Percentiles rank a stretch among this genome's conserved stretches.
Conservation (phyloP, 2,113 vertebrate species). For the Etheostoma spectabile region DNA sequence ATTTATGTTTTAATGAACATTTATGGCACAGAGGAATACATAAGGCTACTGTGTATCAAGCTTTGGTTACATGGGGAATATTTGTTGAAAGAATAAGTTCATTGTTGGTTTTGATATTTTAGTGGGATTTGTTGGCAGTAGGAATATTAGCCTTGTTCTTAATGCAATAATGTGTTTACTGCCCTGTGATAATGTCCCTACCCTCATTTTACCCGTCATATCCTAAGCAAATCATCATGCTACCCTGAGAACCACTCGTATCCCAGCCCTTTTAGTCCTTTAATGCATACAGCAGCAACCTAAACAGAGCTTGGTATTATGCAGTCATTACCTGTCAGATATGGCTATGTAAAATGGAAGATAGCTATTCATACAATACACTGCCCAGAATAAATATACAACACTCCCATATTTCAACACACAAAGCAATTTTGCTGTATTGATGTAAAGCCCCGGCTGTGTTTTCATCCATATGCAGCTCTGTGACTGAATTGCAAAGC, state of each 20-base stretch:
- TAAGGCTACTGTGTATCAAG: not conserved
- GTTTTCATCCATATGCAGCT: slow-evolving; percentile 55
- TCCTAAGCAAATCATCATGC: not conserved
- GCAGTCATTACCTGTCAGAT: slow-evolving; percentile 19
- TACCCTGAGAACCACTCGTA: not conserved
- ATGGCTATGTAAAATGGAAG: slow-evolving; percentile 24
- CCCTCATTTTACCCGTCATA: not conserved
- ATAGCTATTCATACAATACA: slow-evolving; percentile 21
- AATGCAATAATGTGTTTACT: not conserved
- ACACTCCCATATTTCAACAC: slow-evolving; percentile 23
- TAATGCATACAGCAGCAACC: slow-evolving; percentile 13
- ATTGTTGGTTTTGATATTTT: not conserved
- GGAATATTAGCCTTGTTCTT: not conserved
- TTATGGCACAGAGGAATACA: not conserved
- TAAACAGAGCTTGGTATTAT: slow-evolving; percentile 32
- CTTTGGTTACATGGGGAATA: not conserved
- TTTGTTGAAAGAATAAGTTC: not conserved
- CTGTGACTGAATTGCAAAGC: slow-evolving; percentile 31
- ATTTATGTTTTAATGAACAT: slow-evolving; percentile 7
- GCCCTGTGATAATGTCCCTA: not conserved
- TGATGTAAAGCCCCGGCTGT: slow-evolving; percentile 46
- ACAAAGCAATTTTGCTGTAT: slow-evolving; percentile 41
- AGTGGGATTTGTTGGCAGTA: not conserved
- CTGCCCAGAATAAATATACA: slow-evolving; percentile 24
- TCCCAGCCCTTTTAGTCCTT: not conserved